Conservation (phyloP, 2,797 vertebrate species). For the Hoplostethus mediterraneus region DNA sequence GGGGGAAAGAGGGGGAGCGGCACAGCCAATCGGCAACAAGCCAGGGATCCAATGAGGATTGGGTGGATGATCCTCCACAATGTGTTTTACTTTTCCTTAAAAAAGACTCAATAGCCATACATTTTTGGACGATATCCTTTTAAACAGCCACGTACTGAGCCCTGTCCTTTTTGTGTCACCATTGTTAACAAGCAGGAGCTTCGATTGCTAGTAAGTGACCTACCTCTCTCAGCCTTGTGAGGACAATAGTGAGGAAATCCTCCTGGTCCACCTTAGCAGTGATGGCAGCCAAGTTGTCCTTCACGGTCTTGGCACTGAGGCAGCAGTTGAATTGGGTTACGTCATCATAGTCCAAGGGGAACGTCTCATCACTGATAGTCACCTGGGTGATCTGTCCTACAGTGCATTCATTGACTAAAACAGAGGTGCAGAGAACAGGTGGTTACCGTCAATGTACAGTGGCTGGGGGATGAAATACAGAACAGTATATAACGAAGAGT, state of each 20-base stretch:
- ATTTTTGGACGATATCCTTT: too few species aligned
- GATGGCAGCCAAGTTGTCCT: constrained; percentile 74
- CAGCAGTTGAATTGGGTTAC: constrained; percentile 77
- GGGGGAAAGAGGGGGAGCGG: neutral
- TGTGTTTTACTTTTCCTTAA: too few species aligned
- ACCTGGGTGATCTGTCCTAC: constrained; percentile 70
- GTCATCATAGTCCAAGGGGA: constrained; percentile 79
- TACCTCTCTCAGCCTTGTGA: constrained; percentile 81
- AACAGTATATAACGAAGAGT: too few species aligned
- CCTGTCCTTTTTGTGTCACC: too few species aligned
- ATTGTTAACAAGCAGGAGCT: too few species aligned
- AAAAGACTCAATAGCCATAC: too few species aligned
- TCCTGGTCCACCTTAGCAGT: constrained; percentile 57
- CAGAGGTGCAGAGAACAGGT: neutral
- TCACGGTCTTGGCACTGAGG: constrained; percentile 64
- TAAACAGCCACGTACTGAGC: too few species aligned
- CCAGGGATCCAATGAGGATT: too few species aligned
- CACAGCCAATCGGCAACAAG: too few species aligned
- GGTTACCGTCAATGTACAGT: neutral
- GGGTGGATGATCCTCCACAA: too few species aligned
- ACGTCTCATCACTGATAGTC: constrained; percentile 61
- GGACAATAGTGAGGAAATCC: constrained; percentile 69
- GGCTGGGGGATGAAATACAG: neutral
- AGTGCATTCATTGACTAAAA: constrained; percentile 62
- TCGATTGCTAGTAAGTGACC: neutral